phyloP scores from a whole-genome alignment of 2,113 vertebrate species.

The Protobothrops mucrosquamatus region DNA sequence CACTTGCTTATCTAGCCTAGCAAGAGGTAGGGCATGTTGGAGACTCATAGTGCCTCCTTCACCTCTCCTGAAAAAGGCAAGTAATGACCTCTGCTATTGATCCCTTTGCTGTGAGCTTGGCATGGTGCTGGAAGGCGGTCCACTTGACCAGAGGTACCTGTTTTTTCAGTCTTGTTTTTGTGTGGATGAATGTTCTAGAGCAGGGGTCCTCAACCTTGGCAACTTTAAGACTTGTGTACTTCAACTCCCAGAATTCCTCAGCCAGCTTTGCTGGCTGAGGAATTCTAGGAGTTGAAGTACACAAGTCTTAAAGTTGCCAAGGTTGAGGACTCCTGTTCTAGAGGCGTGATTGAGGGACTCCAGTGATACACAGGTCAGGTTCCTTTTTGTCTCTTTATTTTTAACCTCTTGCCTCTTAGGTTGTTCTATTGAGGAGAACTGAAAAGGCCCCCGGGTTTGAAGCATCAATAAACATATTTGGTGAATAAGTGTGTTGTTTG shows the following conservation, averaged over 20 bases:
- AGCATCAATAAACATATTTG: background rate
- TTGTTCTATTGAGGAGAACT: background rate
- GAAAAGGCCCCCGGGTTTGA: background rate
- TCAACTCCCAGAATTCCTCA: no score
- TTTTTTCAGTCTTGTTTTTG: background rate
- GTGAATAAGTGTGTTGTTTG: background rate
- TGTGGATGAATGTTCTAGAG: background rate
- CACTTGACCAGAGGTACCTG: background rate
- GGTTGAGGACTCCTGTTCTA: background rate
- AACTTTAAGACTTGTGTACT: no score
- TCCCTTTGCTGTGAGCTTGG: background rate
- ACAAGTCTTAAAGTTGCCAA: no score
- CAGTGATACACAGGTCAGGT: background rate
- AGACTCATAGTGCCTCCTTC: background rate
- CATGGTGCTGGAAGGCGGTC: background rate
- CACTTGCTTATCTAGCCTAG: background rate
- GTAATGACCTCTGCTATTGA: background rate
- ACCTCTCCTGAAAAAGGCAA: background rate
- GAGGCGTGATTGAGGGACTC: background rate
- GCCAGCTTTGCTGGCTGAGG: no score
- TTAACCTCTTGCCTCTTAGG: background rate
- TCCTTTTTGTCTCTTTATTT: background rate
- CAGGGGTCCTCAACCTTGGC: no score
- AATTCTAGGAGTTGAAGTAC: no score
- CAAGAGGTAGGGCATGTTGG: background rate